These are phyloP conservation scores for Botrylloides violaceus DNA, from an alignment of 23 tunicate species.

Conservation along the genomic window DNA sequence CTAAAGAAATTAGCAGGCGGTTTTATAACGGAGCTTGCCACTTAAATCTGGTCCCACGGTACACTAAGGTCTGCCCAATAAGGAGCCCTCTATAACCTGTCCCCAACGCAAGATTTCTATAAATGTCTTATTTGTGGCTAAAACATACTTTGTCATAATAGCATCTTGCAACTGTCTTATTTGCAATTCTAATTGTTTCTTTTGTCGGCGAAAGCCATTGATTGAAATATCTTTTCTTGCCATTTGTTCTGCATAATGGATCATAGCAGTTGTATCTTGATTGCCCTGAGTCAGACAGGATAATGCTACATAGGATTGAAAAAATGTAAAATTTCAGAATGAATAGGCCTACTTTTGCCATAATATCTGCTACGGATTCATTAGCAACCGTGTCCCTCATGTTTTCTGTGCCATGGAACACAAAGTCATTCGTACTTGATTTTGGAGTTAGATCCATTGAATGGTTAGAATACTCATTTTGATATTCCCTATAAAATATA, in stretches of 20 bases:
- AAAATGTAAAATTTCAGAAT: neutral
- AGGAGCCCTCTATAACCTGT: no score
- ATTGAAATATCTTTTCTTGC: constrained; percentile 84
- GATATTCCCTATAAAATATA: constrained; percentile 8
- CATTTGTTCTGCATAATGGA: constrained; percentile 86
- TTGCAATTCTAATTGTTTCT: constrained; percentile 78
- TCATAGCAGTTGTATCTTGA: constrained; percentile 32
- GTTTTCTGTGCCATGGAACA: neutral
- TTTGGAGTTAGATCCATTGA: neutral
- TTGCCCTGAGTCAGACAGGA: neutral
- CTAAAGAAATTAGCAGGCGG: no score
- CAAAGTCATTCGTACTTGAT: constrained; percentile 1
- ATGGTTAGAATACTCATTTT: neutral
- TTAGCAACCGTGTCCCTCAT: neutral
- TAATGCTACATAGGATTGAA: no score
- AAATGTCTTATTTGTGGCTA: no score
- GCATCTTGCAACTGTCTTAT: constrained; percentile 63
- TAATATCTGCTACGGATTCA: constrained; percentile 8
- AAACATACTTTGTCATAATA: constrained; percentile 54
- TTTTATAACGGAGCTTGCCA: no score
- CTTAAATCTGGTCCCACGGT: no score
- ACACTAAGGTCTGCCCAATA: neutral
- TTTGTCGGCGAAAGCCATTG: constrained; percentile 59
- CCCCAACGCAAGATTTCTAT: no score
- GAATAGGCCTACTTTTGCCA: neutral